A percentile compares a stretch with the other conserved stretches of the same genome.
phyloP scores from a whole-genome alignment of 2,797 vertebrate species.

The Rhinatrema bivittatum region DNA sequence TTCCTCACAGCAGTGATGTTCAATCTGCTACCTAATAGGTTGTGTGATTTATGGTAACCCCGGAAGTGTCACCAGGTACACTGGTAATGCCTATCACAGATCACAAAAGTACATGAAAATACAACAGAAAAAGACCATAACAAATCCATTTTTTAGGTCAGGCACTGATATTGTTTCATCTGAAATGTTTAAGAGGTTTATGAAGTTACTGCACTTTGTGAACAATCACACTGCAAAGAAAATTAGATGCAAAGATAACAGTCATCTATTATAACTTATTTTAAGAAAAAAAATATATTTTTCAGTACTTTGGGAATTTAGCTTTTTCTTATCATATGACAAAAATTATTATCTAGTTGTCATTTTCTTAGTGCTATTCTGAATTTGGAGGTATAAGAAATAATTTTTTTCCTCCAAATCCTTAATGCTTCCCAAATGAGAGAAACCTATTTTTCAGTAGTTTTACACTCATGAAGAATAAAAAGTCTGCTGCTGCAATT shows the following conservation, averaged over 20 bases:
- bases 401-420: neutral
- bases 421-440: constrained; percentile 11
- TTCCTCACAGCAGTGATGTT: too few species aligned
- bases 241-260: neutral
- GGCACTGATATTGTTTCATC: too few species aligned
- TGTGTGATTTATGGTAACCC: too few species aligned
- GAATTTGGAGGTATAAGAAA: neutral
- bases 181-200: constrained; percentile 16
- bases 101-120: too few species aligned
- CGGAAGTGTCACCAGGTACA: too few species aligned
- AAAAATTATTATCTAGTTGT: constrained; percentile 1
- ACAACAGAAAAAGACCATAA: too few species aligned
- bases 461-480: constrained; percentile 26
- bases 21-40: too few species aligned
- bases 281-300: constrained; percentile 4
- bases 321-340: constrained; percentile 5
- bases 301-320: neutral
- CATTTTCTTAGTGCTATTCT: too few species aligned
- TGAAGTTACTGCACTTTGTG: constrained; percentile 4
- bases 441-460: constrained; percentile 22
- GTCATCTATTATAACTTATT: constrained; percentile 4
- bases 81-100: too few species aligned
- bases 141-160: too few species aligned
- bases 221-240: too few species aligned
- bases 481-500: constrained; percentile 7